Evolutionary conservation across 2,888 invertebrate species (phyloP), one percentile per base, ranked within the genome.

Genomic region (Sycophila texana): DNA sequence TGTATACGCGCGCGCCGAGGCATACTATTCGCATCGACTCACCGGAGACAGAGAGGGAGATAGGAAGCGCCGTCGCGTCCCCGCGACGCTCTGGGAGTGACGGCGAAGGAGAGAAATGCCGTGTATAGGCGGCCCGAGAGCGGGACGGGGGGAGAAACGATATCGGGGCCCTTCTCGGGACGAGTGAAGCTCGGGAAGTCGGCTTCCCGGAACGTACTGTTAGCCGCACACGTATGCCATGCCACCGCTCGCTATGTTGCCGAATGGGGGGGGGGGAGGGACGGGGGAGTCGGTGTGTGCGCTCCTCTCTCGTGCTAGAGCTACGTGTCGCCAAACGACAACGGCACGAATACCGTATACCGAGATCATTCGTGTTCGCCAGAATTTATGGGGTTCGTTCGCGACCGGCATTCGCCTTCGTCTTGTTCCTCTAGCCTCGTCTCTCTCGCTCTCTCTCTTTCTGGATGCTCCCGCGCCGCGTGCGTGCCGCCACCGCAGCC

Each of bases 331-430:
- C 83, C 81, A 82, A 83, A 84, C 83, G 84, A 85, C 83, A 84
- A 83, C 84, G 82, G 83, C 83, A 82, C 82, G 85, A 84, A 84
- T 84, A 84, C 84, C 84, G 83, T 82, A 81, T 68, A 82, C 80
- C 83, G 85, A 86, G 86, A 88, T 88, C 87, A 86, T 84, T 86
- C 86, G 85, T 85, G 86, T 86, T 85, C 84, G 71, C 82, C 82
- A 83, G 85, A 87, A 88, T 88, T 88, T 88, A 88, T 88, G 85
- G 86, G 86, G 84, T 85, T 84, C 87, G 86, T 75, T 85, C 81
- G 81, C 84, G 84, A 85, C 83, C 83, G 83, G 84, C 84, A 85
- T 80, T 84, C 82, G 84, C 83, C 39, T 84, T 83, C 77, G 80
- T 80, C 76, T 79, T 74, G 77, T 80, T 77, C 76, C 49, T 39